A percentile compares a stretch with the other conserved stretches of the same genome.
Evolutionary conservation across 1,140 invertebrate species (phyloP).

Genomic region (Platorchestia sp.): DNA sequence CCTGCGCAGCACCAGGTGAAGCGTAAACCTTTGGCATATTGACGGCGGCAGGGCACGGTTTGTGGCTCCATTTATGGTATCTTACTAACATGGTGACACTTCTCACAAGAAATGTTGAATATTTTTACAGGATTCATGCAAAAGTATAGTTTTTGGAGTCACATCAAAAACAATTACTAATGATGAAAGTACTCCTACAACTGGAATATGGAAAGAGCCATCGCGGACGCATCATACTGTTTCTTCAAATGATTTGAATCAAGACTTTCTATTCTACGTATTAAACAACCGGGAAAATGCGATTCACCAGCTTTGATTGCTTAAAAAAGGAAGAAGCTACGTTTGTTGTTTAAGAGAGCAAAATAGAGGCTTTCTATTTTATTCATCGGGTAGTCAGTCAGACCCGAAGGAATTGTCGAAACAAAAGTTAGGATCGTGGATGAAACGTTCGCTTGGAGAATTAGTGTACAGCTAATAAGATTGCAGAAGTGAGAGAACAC

Average conservation of each 20-base stretch:
- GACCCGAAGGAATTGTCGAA: background rate
- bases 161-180: background rate
- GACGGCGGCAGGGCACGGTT: background rate
- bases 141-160: background rate
- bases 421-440: background rate
- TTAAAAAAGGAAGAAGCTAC: background rate
- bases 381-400: background rate
- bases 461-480: background rate
- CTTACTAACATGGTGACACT: background rate
- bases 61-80: background rate
- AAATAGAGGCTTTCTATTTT: background rate
- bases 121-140: background rate
- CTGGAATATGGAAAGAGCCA: background rate
- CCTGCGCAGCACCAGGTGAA: background rate
- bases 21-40: background rate
- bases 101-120: background rate
- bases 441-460: background rate
- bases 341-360: background rate
- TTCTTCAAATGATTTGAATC: background rate
- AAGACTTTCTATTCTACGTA: background rate
- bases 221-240: background rate
- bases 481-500: background rate
- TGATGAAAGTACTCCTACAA: background rate
- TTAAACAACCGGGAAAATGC: background rate
- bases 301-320: background rate